phyloP scores from a whole-genome alignment of 2,797 vertebrate genomes.

The Rachycentron canadum region DNA sequence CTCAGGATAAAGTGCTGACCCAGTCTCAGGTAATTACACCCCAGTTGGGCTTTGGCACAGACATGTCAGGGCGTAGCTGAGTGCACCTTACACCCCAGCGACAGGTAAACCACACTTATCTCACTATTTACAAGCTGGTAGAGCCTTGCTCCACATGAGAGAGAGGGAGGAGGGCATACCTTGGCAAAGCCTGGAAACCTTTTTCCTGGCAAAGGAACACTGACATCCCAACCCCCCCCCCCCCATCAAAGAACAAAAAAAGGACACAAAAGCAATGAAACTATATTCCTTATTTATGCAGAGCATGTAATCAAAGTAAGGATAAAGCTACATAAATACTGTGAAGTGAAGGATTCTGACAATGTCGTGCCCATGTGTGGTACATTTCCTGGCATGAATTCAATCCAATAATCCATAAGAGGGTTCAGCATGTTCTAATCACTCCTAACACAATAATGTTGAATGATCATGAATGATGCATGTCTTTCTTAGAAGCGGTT shows the following conservation, averaged over 20 bases:
- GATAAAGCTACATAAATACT: slow-evolving; percentile 40
- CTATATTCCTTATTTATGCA: slow-evolving; percentile 64
- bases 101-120: slow-evolving; percentile 82
- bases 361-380: slow-evolving; percentile 62
- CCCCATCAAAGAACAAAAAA: slow-evolving; percentile 58
- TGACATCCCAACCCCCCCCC: slow-evolving; percentile 50
- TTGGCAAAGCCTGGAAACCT: slow-evolving; percentile 70
- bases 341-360: slow-evolving; percentile 59
- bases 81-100: slow-evolving; percentile 79
- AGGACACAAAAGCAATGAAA: slow-evolving; percentile 59
- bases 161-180: slow-evolving; percentile 74
- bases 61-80: slow-evolving; percentile 77
- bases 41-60: slow-evolving; percentile 85
- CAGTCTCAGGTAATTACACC: slow-evolving; percentile 87
- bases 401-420: slow-evolving; percentile 76
- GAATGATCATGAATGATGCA: slow-evolving; percentile 71
- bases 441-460: slow-evolving; percentile 71
- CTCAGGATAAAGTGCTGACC: slow-evolving; percentile 85
- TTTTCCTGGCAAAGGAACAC: slow-evolving; percentile 63
- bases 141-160: slow-evolving; percentile 68
- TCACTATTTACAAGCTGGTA: slow-evolving; percentile 77
- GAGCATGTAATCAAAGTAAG: slow-evolving; percentile 49
- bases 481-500: slow-evolving; percentile 46
- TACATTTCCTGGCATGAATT: slow-evolving; percentile 68
- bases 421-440: slow-evolving; percentile 76